phyloP scores from a whole-genome alignment of 1,140 invertebrate species.

The Philopotamus ludificatus region DNA sequence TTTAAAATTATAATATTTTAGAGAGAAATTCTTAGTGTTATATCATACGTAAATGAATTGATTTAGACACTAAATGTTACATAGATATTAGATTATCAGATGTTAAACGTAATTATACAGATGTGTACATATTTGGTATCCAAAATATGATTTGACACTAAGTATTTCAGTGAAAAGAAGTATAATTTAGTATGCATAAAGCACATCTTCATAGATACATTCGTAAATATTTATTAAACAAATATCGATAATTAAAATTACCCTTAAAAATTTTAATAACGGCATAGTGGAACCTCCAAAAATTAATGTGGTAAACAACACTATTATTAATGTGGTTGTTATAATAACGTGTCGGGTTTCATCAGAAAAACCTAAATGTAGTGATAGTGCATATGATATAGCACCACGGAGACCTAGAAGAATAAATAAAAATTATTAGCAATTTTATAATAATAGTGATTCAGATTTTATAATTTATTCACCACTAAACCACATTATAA shows the following conservation, averaged over 20 bases:
- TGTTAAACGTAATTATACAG: too few relatives aligned
- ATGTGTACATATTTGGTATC: too few relatives aligned
- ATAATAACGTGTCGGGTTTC: conserved; percentile 95
- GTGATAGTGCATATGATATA: conserved; percentile 95
- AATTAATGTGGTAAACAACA: conserved; percentile 91
- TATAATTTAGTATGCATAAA: too few relatives aligned
- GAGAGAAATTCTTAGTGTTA: neutral
- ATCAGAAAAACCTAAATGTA: conserved; percentile 93
- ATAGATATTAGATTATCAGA: too few relatives aligned
- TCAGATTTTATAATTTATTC: conserved; percentile 43
- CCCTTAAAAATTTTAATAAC: conserved; percentile 77
- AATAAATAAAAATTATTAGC: conserved; percentile 40
- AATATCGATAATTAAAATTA: too few relatives aligned
- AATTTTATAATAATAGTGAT: neutral
- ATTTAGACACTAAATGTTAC: too few relatives aligned
- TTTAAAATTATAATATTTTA: neutral
- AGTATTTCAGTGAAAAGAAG: too few relatives aligned
- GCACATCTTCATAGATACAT: too few relatives aligned
- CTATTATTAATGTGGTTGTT: conserved; percentile 95
- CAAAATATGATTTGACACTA: too few relatives aligned
- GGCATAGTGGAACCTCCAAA: conserved; percentile 98
- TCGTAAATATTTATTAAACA: too few relatives aligned
- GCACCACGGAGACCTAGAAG: conserved; percentile 88
- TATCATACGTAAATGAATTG: neutral
- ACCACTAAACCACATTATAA: conserved; percentile 99